phyloP scores from a whole-genome alignment of 1,140 invertebrate genomes.

The Zaprionus lachaisei region DNA sequence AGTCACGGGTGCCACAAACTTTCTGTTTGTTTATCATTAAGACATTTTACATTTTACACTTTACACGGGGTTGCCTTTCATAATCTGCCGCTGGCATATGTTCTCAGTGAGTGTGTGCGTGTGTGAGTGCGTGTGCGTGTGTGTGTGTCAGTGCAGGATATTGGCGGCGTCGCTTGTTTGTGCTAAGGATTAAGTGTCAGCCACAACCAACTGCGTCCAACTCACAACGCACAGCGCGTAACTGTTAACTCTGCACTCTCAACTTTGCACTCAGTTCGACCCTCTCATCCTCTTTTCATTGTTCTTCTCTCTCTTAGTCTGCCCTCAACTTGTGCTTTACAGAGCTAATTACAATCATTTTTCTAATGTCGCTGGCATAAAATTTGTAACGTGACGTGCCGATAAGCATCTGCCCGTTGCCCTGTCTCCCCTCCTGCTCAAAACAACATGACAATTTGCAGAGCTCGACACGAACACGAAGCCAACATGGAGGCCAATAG shows the following conservation, averaged over 20 bases:
- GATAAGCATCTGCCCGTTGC: conserved; percentile 61
- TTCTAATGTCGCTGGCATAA: conserved; percentile 76
- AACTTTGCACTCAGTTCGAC: neutral
- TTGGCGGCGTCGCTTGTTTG: conserved; percentile 78
- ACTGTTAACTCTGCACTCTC: conserved; percentile 34
- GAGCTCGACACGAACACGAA: conserved; percentile 65
- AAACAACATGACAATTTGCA: conserved; percentile 77
- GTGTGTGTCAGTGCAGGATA: conserved; percentile 53
- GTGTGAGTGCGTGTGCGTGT: conserved; percentile 4
- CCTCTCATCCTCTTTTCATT: neutral
- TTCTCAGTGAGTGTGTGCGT: conserved; percentile 21
- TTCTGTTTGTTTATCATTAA: conserved; percentile 83
- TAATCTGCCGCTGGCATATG: conserved; percentile 72
- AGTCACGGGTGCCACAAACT: conserved; percentile 60
- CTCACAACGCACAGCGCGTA: conserved; percentile 42
- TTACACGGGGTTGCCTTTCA: conserved; percentile 67
- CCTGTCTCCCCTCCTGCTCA: conserved; percentile 8
- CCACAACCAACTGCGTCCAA: conserved; percentile 62
- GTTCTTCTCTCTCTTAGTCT: neutral
- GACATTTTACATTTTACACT: conserved; percentile 79
- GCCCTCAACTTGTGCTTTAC: conserved; percentile 28
- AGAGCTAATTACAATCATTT: conserved; percentile 75
- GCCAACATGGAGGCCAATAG: conserved; percentile 47
- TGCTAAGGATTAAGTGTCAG: conserved; percentile 71
- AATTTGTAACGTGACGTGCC: conserved; percentile 78